Percentiles rank a stretch among this genome's conserved stretches.
phyloP scores from a whole-genome alignment of 1,140 invertebrate genomes.

The Maniola jurtina region DNA sequence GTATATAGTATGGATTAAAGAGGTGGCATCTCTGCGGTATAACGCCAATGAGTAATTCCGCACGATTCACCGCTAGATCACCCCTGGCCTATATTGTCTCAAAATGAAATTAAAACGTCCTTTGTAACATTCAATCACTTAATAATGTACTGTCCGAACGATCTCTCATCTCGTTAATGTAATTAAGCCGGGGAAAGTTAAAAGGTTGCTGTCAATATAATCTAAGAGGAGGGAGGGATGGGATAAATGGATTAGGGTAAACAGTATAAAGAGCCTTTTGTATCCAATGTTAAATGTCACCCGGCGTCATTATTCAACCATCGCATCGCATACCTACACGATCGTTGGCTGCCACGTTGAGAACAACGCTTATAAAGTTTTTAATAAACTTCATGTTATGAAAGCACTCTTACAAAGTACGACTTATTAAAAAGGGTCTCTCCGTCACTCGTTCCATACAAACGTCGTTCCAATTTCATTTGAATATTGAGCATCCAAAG shows the following conservation, averaged over 20 bases:
- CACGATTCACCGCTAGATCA: too few relatives aligned
- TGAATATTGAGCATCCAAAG: too few relatives aligned
- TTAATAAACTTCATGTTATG: background rate
- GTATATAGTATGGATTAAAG: too few relatives aligned
- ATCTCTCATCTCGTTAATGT: conserved; percentile 36
- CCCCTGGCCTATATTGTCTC: too few relatives aligned
- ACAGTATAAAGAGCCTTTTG: conserved; percentile 73
- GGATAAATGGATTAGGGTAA: conserved; percentile 73
- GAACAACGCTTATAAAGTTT: background rate
- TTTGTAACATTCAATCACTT: background rate
- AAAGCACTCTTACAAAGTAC: too few relatives aligned
- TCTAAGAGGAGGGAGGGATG: conserved; percentile 31
- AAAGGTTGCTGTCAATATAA: conserved; percentile 68
- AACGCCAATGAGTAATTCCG: too few relatives aligned
- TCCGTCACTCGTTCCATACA: too few relatives aligned
- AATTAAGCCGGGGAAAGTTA: conserved; percentile 58
- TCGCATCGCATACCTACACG: conserved; percentile 44
- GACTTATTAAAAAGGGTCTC: too few relatives aligned
- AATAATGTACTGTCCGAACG: conserved; percentile 10
- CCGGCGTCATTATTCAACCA: conserved; percentile 69
- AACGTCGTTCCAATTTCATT: too few relatives aligned
- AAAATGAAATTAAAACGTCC: background rate
- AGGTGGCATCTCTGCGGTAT: too few relatives aligned
- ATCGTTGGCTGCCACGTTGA: background rate
- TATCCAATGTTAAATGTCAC: conserved; percentile 76